Percentiles rank a stretch among this genome's conserved stretches.
Conservation (phyloP, 2,888 invertebrate species). For the Idaea straminata region DNA sequence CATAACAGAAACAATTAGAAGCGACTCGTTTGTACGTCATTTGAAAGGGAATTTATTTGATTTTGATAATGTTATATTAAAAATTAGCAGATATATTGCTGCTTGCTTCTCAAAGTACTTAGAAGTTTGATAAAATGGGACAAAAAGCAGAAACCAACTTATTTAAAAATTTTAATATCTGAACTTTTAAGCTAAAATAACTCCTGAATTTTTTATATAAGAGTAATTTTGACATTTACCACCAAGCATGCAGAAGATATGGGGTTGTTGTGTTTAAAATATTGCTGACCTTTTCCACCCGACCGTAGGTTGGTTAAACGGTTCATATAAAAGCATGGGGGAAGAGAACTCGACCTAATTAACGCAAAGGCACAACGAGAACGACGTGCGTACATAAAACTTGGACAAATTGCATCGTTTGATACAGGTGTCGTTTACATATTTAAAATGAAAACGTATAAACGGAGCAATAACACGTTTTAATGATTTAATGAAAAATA, state of each 20-base stretch:
- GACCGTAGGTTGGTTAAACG: conserved; percentile 25
- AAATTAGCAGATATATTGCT: background rate
- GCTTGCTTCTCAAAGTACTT: background rate
- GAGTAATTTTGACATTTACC: conserved; percentile 6
- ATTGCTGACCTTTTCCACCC: conserved; percentile 26
- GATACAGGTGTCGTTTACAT: conserved; percentile 22
- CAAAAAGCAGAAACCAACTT: background rate
- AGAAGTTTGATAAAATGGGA: background rate
- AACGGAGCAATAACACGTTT: conserved; percentile 13
- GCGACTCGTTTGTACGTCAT: background rate
- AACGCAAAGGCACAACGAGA: conserved; percentile 28
- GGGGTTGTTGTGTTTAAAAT: conserved; percentile 28
- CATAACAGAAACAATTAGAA: background rate
- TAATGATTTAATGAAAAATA: conserved; percentile 1
- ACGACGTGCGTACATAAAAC: conserved; percentile 29
- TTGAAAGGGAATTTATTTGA: background rate
- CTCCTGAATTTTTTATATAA: background rate
- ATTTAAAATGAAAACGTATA: conserved; percentile 21
- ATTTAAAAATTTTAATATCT: background rate
- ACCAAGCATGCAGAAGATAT: conserved; percentile 14
- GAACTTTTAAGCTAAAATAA: background rate
- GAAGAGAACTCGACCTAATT: conserved; percentile 29
- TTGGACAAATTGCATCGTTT: conserved; percentile 29
- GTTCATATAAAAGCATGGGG: conserved; percentile 18
- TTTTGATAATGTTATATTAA: background rate